These are phyloP conservation scores for Karalla daura DNA, from an alignment of 2,797 vertebrate species.

Conservation along the genomic window DNA sequence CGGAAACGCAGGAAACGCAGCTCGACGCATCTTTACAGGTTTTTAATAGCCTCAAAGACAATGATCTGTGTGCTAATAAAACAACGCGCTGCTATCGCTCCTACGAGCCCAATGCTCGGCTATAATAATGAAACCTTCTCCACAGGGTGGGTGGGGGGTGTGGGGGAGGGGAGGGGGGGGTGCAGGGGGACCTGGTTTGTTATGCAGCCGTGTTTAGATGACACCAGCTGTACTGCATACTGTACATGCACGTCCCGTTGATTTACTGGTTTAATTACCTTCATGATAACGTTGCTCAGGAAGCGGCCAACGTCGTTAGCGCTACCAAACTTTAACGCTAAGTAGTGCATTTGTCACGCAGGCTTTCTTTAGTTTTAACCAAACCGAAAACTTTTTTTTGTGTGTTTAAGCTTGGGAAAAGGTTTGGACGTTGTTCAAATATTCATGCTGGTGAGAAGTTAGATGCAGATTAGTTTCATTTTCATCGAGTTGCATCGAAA, in stretches of 20 bases:
- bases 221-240: constrained; percentile 18
- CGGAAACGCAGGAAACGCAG: background rate
- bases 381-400: background rate
- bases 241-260: background rate
- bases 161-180: no score
- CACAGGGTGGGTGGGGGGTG: no score
- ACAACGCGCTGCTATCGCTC: constrained; percentile 14
- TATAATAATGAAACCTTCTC: constrained; percentile 13
- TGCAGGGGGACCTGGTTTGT: background rate
- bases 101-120: constrained; percentile 32
- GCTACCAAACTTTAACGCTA: background rate
- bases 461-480: no score
- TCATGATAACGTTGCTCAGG: background rate
- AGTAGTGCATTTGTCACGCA: background rate
- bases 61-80: constrained; percentile 31
- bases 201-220: background rate
- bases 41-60: constrained; percentile 24
- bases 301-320: background rate
- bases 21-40: constrained; percentile 3
- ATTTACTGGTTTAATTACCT: constrained; percentile 51
- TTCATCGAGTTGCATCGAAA: no score
- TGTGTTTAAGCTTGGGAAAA: background rate
- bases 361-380: background rate
- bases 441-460: background rate
- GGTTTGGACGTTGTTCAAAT: background rate